Base-by-base conservation (phyloP, 2,888 invertebrate genomes). In the Eupithecia tripunctaria region DNA sequence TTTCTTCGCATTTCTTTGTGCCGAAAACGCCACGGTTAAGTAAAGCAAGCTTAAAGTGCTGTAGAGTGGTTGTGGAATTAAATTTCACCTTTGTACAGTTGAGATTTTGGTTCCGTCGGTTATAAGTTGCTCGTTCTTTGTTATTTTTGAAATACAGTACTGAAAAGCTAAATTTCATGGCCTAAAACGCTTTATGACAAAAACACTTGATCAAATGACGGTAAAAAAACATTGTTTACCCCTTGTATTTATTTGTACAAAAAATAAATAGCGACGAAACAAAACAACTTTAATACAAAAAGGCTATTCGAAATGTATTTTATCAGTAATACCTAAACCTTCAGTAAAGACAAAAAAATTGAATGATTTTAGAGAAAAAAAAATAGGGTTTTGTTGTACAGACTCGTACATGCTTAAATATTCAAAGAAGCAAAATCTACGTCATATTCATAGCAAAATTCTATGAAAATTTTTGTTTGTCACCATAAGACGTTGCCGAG, bases 1-100 rank as follows among this genome's bases (percentile, higher is more conserved):
- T 82, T 84, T 84, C 81, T 82, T 81, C 79, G 71, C 77, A 76
- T 76, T 80, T 80, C 78, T 80, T 80, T 78, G 80, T 78, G 77
- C 8, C 62, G 63, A 72, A 68, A 74, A 77, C 71, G 77, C 71
- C 75, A 79, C 77, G 76, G 76, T 80, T 77, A 76, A 75, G 74
- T 72, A 74, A 75, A 73, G 78, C 74, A 78, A 80, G 76, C 77
- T 76, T 78, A 76, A 76, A 77, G 78, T 78, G 75, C 64, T 72
- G 71, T 66, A 74, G 74, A 78, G 80, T 80, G 78, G 76, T 77
- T 72, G 76, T 67, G 73, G 73, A 78, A 80, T 78, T 76, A 78
- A 78, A 80, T 80, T 78, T 72, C 67, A 67, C 72, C 59, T 67
- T 51, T 51, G 43, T 68, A 66, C 66, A 27, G 51, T 72, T 60